These are phyloP conservation scores for Thelaira solivaga DNA, from an alignment of 2,888 invertebrate species.

Conservation along the genomic window DNA sequence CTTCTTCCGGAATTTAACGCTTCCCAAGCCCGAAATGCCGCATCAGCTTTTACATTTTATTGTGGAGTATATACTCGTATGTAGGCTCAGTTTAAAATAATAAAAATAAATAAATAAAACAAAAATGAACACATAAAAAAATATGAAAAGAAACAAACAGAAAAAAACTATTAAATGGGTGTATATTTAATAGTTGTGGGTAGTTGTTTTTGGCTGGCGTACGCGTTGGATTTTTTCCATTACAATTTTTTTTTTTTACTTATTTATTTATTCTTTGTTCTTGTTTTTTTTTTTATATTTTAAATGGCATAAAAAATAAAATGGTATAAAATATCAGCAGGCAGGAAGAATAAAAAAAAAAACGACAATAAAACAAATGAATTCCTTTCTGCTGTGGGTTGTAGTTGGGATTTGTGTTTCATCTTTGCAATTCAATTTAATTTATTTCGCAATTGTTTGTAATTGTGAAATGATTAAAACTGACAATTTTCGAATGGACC, in stretches of 20 bases:
- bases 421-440: constrained; percentile 57
- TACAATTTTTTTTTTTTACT: constrained; percentile 22
- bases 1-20: too few species aligned
- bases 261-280: background rate
- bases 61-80: constrained; percentile 34
- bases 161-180: constrained; percentile 72
- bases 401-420: constrained; percentile 48
- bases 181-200: constrained; percentile 65
- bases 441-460: constrained; percentile 62
- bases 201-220: constrained; percentile 49
- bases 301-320: constrained; percentile 53
- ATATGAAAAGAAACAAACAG: constrained; percentile 12
- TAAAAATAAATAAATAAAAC: constrained; percentile 60
- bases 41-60: constrained; percentile 14
- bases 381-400: constrained; percentile 41
- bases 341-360: too few species aligned
- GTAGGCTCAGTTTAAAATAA: constrained; percentile 70
- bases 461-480: constrained; percentile 61
- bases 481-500: constrained; percentile 53
- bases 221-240: constrained; percentile 41
- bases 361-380: constrained; percentile 53
- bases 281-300: constrained; percentile 11
- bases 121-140: constrained; percentile 26
- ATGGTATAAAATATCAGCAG: constrained; percentile 51
- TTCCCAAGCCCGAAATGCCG: too few species aligned